Evolutionary conservation across 2,888 invertebrate genomes (phyloP), one percentile per base, ranked within the genome.

Genomic region (Ophion slaviceki): DNA sequence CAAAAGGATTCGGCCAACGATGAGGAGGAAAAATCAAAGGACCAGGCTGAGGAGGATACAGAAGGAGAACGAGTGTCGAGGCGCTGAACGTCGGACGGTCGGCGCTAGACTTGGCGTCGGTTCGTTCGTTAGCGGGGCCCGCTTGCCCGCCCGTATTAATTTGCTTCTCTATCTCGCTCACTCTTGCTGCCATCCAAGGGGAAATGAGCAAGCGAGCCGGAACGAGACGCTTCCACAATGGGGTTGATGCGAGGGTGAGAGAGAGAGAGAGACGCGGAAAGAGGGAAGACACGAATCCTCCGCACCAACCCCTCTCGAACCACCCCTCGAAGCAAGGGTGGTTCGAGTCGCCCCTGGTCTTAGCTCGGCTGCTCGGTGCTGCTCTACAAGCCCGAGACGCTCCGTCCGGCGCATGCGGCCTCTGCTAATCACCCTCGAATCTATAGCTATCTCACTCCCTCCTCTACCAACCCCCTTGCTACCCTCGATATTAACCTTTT

Each of bases 101-200:
- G 93, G 91, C 90, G 91, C 92, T 92, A 92, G 91, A 92, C 92
- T 92, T 92, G 92, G 92, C 93, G 91, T 92, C 91, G 91, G 91
- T 91, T 92, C 92, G 92, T 93, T 93, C 93, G 93, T 93, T 93
- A 93, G 91, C 92, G 90, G 92, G 91, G 91, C 90, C 91, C 92
- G 92, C 92, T 92, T 91, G 92, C 91, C 91, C 92, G 91, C 92
- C 92, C 91, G 93, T 93, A 93, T 93, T 93, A 93, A 93, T 93
- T 93, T 92, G 92, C 93, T 92, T 93, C 88, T 87, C 92, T 91
- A 91, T 92, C 91, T 90, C 89, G 68, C 83, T 87, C 82, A 45
- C 87, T 75, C 78, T 68, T 74, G 57, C 79, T 74, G 57, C 79
- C 75, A 62, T 86, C 84, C 74, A 84, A 85, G 86, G 86, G 86